Percentiles rank a stretch among this genome's conserved stretches.
Evolutionary conservation across 2,888 invertebrate genomes (phyloP).

Genomic region (Chydorus sphaericus): DNA sequence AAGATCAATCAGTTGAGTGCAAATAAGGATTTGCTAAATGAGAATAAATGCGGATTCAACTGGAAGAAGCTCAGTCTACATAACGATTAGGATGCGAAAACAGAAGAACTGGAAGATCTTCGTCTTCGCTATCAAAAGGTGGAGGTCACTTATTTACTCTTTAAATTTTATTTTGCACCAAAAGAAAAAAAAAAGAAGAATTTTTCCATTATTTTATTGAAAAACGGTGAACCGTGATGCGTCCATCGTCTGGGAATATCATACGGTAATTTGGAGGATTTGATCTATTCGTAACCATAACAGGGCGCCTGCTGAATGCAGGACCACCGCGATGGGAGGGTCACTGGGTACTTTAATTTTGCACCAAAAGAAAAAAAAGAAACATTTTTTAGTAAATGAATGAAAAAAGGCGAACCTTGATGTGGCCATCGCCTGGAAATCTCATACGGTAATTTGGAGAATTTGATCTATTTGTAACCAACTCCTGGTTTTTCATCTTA

Average conservation of each 20-base stretch:
- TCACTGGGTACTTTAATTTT: too few species aligned
- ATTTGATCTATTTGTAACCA: background rate
- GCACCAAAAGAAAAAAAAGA: background rate
- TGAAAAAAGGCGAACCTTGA: background rate
- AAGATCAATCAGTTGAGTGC: too few species aligned
- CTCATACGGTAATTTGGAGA: background rate
- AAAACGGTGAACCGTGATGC: background rate
- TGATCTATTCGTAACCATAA: background rate
- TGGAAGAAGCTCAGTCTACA: background rate
- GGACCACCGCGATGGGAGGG: background rate
- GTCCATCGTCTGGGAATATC: conserved; percentile 7
- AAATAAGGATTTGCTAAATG: background rate
- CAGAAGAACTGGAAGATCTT: conserved; percentile 20
- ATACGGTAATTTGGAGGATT: conserved; percentile 12
- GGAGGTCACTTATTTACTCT: background rate
- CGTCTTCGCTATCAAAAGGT: conserved; percentile 19
- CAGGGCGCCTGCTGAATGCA: background rate
- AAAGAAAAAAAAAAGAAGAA: background rate
- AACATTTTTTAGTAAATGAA: background rate
- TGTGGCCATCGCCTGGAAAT: background rate
- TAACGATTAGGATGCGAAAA: background rate
- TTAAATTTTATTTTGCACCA: too few species aligned
- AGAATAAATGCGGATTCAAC: background rate
- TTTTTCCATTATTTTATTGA: background rate
- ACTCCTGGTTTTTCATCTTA: too few species aligned